Evolutionary conservation across 2,888 invertebrate species (phyloP), one percentile per base, ranked within the genome.

Genomic region (Ceraclea dissimilis): DNA sequence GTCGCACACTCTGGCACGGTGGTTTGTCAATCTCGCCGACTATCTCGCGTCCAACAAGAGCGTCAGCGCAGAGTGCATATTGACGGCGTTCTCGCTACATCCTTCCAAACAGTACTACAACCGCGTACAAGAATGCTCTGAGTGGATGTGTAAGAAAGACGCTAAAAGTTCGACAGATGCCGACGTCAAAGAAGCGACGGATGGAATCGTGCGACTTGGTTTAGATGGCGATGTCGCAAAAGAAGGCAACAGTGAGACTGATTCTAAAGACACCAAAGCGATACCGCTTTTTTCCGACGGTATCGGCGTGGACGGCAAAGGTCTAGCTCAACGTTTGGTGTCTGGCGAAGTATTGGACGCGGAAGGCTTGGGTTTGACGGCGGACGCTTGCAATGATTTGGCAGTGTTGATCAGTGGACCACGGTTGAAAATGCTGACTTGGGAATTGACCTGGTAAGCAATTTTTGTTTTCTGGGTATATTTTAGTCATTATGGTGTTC

Each of bases 21-120:
- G 84, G 69, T 86, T 88, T 70, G 71, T 82, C 6, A 79, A 82
- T 63, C 71, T 89, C 48, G 85, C 85, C 1, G 74, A 78, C 49
- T 69, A 84, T 47, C 73, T 88, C 34, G 71, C 78, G 19, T 75
- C 75, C 54, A 82, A 85, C 66, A 70, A 79, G 19, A 79, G 83
- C 17, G 77, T 88, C 26, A 79, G 80, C 49, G 76, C 83, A 63
- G 89, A 89, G 71, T 88, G 88, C 66, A 72, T 83, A 0, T 75
- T 89, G 43, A 88, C 89, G 0, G 85, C 88, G 1, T 90, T 89
- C 73, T 86, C 86, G 48, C 72, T 89, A 51, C 81, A 86, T 65
- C 88, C 89, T 2, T 82, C 86, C 6, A 71, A 75, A 33, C 70
- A 71, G 11, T 80, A 82, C 69, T 80, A 82, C 66, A 78, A 80